Evolutionary conservation across 2,888 invertebrate species (phyloP).

Genomic region (Dromius quadrimaculatus): DNA sequence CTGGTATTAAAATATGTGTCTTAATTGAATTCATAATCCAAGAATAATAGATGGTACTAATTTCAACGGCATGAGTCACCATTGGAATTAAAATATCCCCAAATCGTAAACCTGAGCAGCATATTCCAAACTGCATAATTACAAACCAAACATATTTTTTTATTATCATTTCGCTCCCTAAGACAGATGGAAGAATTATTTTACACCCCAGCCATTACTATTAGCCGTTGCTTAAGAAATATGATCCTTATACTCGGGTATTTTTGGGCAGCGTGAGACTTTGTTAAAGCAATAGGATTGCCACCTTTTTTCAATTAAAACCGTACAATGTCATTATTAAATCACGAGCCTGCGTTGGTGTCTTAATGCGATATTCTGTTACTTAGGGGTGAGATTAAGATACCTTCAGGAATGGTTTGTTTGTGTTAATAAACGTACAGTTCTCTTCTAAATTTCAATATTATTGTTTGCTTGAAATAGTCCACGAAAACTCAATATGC

Average conservation of each 20-base stretch:
- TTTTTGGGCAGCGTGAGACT: not conserved
- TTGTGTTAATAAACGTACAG: conserved; percentile 42
- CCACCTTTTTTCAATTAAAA: conserved; percentile 52
- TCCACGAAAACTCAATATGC: too few species aligned
- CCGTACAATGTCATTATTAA: conserved; percentile 51
- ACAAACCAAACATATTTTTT: conserved; percentile 47
- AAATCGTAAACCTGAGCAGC: conserved; percentile 71
- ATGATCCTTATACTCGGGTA: not conserved
- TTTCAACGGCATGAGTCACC: conserved; percentile 57
- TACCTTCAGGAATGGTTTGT: conserved; percentile 17
- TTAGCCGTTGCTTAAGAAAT: conserved; percentile 16
- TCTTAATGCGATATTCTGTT: conserved; percentile 51
- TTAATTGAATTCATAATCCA: too few species aligned
- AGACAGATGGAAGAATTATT: conserved; percentile 36
- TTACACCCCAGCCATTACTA: conserved; percentile 32
- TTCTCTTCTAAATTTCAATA: conserved; percentile 3
- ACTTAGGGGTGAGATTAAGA: conserved; percentile 36
- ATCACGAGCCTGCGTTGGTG: conserved; percentile 37
- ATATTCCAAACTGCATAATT: conserved; percentile 40
- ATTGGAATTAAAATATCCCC: conserved; percentile 73
- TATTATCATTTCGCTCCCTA: conserved; percentile 35
- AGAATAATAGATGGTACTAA: too few species aligned
- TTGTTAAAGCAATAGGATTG: conserved; percentile 27
- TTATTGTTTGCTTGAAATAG: not conserved
- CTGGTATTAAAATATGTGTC: too few species aligned